Base-by-base conservation (phyloP, 2,113 vertebrate genomes). In the Uria lomvia region DNA sequence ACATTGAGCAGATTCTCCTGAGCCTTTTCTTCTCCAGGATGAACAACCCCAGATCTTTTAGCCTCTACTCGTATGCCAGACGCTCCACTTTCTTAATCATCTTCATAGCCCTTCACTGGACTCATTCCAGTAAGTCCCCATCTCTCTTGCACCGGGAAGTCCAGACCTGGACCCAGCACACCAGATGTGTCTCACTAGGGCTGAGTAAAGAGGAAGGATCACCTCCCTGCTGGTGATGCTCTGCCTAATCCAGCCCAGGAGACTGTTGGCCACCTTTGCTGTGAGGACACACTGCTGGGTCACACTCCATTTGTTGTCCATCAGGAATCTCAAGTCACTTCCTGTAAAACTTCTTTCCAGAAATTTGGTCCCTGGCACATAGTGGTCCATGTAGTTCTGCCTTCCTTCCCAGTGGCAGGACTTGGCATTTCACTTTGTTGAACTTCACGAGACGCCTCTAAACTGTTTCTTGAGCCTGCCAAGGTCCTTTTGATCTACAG, bases 241-340 rank as follows among this genome's bases (percentile, higher is more conserved):
- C 27, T 53, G 30, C 15, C 18, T 82, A 26, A 70, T 45, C 14
- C 32, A 82, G 13, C 24, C n/a, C 42, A 65, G 55, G 8, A 42
- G 32, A 65, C 32, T 65, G 52, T 8, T 77, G 40, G 29, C 16
- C 19, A 15, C 30, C 47, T 53, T 73, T 15, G 19, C 11, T 59
- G 18, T 45, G 29, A 80, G 23, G n/a, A 24, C 27, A 42, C 22
- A 8, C 11, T 70, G 40, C 36, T 79, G 42, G 30, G 38, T 49
- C 71, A 71, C 0, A 0, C 58, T 38, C 2, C n/a, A 5, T 26
- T 59, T 43, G 0, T 15, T 63, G 22, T 26, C 43, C 16, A n/a
- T 23, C 34, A 36, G 42, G 34, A 86, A 8, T 53, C 34, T 11
- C 52, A 79, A 62, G 13, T 21, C 2, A 47, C 30, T 43, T 75